Conservation (phyloP, 2,113 vertebrate species). For the Bubo bubo region DNA sequence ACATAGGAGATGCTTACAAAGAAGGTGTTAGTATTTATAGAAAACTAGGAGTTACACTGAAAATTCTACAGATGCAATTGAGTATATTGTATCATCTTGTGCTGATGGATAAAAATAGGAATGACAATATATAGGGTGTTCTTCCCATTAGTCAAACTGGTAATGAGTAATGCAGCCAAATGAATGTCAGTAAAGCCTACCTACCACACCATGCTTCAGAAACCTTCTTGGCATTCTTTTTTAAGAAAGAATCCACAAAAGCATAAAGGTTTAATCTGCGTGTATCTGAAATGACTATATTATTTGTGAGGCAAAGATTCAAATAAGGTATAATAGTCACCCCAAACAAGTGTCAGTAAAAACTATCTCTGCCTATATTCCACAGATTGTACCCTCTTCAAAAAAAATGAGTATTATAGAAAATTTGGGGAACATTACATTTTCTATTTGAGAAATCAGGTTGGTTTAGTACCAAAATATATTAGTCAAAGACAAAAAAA, state of each 20-base stretch:
- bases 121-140: not conserved
- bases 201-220: not conserved
- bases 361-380: not conserved
- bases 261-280: not conserved
- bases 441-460: not conserved
- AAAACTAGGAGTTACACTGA: not conserved
- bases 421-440: not conserved
- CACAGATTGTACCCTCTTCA: not conserved
- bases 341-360: not conserved
- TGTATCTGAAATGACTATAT: not conserved
- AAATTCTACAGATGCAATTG: not conserved
- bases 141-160: not conserved
- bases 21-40: not conserved
- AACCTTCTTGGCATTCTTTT: not conserved
- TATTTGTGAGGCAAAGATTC: not conserved
- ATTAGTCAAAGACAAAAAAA: not conserved
- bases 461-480: not conserved
- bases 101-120: conserved; percentile 30
- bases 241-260: not conserved
- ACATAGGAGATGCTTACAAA: not conserved
- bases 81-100: not conserved
- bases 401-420: not conserved
- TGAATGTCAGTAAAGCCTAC: not conserved
- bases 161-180: conserved; percentile 20
- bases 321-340: not conserved